Base-by-base conservation (phyloP, 2,113 vertebrate genomes). In the Uropsilus gracilis region DNA sequence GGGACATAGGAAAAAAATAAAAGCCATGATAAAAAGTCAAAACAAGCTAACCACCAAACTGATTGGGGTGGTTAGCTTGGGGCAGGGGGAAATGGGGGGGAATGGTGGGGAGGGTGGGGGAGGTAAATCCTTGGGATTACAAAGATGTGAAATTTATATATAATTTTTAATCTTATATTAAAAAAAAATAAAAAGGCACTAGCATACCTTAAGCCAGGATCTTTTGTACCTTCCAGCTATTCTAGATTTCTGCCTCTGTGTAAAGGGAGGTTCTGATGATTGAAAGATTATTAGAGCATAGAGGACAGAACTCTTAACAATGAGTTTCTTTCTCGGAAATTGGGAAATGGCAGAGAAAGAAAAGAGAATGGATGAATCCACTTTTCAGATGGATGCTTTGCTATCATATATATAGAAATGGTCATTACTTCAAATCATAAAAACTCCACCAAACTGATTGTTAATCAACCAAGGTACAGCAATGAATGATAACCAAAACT, bases 401-500 rank as follows among this genome's bases (percentile, higher is more conserved):
- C 30, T 80, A 32, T 37, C 26, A 32, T 46, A 6, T 28, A 11
- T 32, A 26, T 16, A 92, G 50, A 93, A 87, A 66, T 1, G 57
- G 42, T 48, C 34, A 81, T 55, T 85, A 28, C 34, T 90, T 82
- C 53, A 73, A 30, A 55, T 6, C 71, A 24, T 88, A 59, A 55
- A 69, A 94, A 86, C 32, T 53, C 68, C 18, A 50, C 61, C 77
- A 90, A 84, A 71, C 28, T 90, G 24, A 46, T 63, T 80, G 46
- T 75, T 93, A 85, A 53, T 85, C 89, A 92, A 71, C 34, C 63
- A 95, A 88, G 46, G 6, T 64, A 73, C 14, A 92, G 55, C 61
- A 91, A 82, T 6, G 6, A 8, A 18, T 53, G 10, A 64, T 73
- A 61, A 11, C 22, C 63, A 81, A 84, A 93, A 69, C 34, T 66